Percentiles rank a stretch among this genome's conserved stretches.
phyloP scores from a whole-genome alignment of 2,888 invertebrate species.

The Dicyrtoma fusca region DNA sequence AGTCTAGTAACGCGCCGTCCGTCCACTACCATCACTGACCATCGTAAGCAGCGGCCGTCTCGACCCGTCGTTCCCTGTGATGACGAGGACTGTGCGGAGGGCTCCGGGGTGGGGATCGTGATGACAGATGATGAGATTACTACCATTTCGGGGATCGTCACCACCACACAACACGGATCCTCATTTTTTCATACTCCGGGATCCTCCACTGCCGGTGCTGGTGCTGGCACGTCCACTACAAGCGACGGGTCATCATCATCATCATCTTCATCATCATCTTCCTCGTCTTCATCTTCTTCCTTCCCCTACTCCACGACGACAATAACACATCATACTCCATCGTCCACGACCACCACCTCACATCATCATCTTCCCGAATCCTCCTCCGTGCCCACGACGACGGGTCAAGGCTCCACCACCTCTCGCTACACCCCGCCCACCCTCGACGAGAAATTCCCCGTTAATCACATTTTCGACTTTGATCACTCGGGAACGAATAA shows the following conservation, averaged over 20 bases:
- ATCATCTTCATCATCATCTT: conserved; percentile 26
- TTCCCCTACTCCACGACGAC: conserved; percentile 44
- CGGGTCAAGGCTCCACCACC: conserved; percentile 55
- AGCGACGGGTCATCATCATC: conserved; percentile 13
- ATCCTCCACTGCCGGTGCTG: conserved; percentile 25
- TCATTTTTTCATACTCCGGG: conserved; percentile 10
- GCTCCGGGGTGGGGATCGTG: conserved; percentile 64
- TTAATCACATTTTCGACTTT: conserved; percentile 55
- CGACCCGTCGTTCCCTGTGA: conserved; percentile 67
- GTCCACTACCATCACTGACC: conserved; percentile 52
- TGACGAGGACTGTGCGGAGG: conserved; percentile 72
- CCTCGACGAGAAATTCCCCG: conserved; percentile 29
- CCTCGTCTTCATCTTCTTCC: conserved; percentile 41
- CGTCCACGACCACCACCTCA: conserved; percentile 40
- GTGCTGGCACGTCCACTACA: conserved; percentile 7
- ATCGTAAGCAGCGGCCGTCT: conserved; percentile 5
- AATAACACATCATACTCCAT: conserved; percentile 52
- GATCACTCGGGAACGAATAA: conserved; percentile 57
- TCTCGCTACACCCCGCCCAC: conserved; percentile 47
- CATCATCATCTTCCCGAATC: conserved; percentile 54
- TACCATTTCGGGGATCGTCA: conserved; percentile 30
- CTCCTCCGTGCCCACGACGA: conserved; percentile 31
- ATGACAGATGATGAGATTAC: conserved; percentile 62
- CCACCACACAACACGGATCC: conserved; percentile 19
- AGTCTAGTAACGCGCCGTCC: conserved; percentile 80